Conservation (phyloP, 2,113 vertebrate genomes). For the Dasypus novemcinctus region DNA sequence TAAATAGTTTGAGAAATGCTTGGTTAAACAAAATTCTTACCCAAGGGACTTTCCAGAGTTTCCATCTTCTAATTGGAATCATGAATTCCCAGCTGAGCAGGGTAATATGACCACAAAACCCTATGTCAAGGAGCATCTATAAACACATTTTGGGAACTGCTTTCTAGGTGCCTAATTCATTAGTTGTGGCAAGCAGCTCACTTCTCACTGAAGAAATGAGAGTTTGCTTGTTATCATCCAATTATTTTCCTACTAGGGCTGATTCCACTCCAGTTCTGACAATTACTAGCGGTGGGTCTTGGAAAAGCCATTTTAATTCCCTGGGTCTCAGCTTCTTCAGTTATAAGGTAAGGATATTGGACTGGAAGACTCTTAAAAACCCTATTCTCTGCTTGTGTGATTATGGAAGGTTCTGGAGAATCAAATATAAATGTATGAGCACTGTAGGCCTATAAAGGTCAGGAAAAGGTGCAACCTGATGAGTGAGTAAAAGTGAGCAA, state of each 20-base stretch:
- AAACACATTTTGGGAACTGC: neutral
- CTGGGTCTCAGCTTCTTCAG: neutral
- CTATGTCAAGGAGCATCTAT: neutral
- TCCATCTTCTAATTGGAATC: slow-evolving; percentile 1
- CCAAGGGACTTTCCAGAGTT: slow-evolving; percentile 31
- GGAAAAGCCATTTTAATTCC: neutral
- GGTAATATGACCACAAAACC: neutral
- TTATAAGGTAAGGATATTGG: neutral
- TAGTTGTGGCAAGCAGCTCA: neutral
- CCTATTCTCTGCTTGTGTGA: neutral
- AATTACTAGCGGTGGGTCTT: neutral
- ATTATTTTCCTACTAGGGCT: neutral
- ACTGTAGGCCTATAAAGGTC: neutral
- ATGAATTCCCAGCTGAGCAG: slow-evolving; percentile 10
- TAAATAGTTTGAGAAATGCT: slow-evolving; percentile 30
- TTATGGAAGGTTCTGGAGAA: neutral
- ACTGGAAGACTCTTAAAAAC: neutral
- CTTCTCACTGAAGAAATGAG: neutral
- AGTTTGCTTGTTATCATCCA: neutral
- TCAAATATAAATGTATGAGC: fast-evolving
- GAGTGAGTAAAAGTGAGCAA: neutral
- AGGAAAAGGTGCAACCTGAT: neutral
- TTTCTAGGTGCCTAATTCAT: neutral
- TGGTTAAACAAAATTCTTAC: slow-evolving; percentile 39
- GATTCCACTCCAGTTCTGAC: neutral